Conservation (phyloP, 1,140 invertebrate species). For the Semibalanus balanoides region DNA sequence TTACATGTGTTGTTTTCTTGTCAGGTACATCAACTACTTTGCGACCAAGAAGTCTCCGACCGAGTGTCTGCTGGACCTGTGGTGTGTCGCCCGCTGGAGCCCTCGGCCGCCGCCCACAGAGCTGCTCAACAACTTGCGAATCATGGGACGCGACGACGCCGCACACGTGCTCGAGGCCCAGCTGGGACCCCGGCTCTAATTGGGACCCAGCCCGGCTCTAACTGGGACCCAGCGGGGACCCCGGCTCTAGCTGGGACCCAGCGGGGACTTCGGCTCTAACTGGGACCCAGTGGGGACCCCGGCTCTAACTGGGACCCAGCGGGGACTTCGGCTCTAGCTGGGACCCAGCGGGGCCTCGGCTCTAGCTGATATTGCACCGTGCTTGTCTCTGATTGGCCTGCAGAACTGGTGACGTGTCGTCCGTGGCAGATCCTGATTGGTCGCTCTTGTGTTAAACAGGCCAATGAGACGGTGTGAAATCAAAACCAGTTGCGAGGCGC, state of each 20-base stretch:
- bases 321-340: no score
- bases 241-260: slow-evolving; percentile 28
- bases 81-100: slow-evolving; percentile 77
- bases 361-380: not conserved
- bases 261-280: no score
- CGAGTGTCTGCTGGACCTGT: slow-evolving; percentile 84
- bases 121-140: slow-evolving; percentile 69
- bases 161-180: slow-evolving; percentile 73
- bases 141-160: slow-evolving; percentile 83
- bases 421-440: not conserved
- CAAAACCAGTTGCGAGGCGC: not conserved
- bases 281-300: no score
- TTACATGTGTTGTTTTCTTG: slow-evolving; percentile 11
- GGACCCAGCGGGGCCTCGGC: no score
- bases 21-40: slow-evolving; percentile 89
- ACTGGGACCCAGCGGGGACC: no score
- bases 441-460: not conserved
- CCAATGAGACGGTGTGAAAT: not conserved
- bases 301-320: no score
- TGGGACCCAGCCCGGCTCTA: no score
- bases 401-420: no score
- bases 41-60: slow-evolving; percentile 92
- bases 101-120: slow-evolving; percentile 66
- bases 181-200: slow-evolving; percentile 51
- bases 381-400: no score